Evolutionary conservation across 2,797 vertebrate genomes (phyloP), one percentile per base, ranked within the genome.

Genomic region (Sebastes hubbsi): DNA sequence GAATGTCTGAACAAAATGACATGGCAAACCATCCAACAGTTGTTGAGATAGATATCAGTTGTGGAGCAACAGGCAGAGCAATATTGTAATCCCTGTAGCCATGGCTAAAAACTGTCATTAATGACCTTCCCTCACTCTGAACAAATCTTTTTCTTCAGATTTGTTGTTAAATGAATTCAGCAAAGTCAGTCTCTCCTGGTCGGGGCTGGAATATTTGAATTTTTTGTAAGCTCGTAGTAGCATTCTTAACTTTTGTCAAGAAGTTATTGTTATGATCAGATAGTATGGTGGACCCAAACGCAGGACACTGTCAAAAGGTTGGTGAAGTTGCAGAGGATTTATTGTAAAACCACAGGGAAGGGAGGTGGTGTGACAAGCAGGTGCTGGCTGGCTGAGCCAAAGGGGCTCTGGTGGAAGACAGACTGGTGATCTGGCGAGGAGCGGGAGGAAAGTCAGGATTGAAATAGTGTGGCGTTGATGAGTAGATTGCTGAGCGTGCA

Each of bases 171-270:
- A 68, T 58, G 0, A 60, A 25, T 24, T 36, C 8, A 60, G 55
- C 11, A 22, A 38, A 42, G 46, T 30, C 4, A 20, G 3, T 61
- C 27, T 60, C 22, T 54, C 12, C 10, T 38, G 38, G 25, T 36
- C 0, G 1, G 12, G 7, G 22, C 46, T 55, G n/a, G 4, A 32
- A 56, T 22, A 30, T 70, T 38, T 9, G 3, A 38, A n/a, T n/a
- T 10, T 34, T 34, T 30, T 25, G 8, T 56, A 0, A 25, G 13
- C 2, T 3, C 58, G 0, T 38, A 20, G 4, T 18, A 16, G 4
- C 1, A 0, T 14, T 34, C 1, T 25, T 27, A 7, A 64, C 2
- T 36, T 27, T 4, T n/a, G 12, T 55, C 4, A 49, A 8, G 1
- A 32, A 49, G 42, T 49, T 49, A 2, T 49, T 49, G 42, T 49